Percentiles rank a stretch among this genome's conserved stretches.
Conservation (phyloP, 2,797 vertebrate species). For the Oreochromis mossambicus region DNA sequence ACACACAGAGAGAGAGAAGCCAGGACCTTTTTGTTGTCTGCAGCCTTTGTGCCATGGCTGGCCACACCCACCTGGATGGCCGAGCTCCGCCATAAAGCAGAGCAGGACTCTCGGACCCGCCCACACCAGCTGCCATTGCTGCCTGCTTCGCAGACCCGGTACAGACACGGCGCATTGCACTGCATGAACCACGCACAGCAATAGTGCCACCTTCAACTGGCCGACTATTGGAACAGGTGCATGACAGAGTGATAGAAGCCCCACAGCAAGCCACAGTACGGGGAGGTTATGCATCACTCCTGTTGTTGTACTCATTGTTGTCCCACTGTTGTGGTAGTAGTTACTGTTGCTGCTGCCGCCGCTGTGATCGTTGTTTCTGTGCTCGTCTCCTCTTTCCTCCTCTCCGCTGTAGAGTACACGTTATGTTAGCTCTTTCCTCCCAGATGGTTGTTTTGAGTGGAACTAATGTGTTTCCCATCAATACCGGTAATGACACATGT, state of each 20-base stretch:
- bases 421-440: conserved; percentile 64
- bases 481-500: conserved; percentile 58
- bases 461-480: conserved; percentile 68
- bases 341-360: conserved; percentile 47
- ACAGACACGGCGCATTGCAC: conserved; percentile 78
- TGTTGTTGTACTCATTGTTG: conserved; percentile 75
- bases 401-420: conserved; percentile 65
- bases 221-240: conserved; percentile 86
- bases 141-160: conserved; percentile 77
- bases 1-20: conserved; percentile 35
- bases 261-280: conserved; percentile 94
- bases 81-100: conserved; percentile 69
- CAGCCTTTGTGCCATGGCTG: conserved; percentile 62
- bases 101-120: conserved; percentile 70
- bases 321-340: conserved; percentile 62
- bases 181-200: conserved; percentile 87
- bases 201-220: conserved; percentile 78
- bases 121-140: conserved; percentile 78
- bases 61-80: conserved; percentile 55
- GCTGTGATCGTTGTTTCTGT: conserved; percentile 72
- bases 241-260: conserved; percentile 93
- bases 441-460: conserved; percentile 69
- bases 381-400: conserved; percentile 77
- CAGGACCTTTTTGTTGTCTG: conserved; percentile 63
- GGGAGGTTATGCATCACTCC: conserved; percentile 90